phyloP scores from a whole-genome alignment of 2,888 invertebrate species.

The Chrysomela aeneicollis region DNA sequence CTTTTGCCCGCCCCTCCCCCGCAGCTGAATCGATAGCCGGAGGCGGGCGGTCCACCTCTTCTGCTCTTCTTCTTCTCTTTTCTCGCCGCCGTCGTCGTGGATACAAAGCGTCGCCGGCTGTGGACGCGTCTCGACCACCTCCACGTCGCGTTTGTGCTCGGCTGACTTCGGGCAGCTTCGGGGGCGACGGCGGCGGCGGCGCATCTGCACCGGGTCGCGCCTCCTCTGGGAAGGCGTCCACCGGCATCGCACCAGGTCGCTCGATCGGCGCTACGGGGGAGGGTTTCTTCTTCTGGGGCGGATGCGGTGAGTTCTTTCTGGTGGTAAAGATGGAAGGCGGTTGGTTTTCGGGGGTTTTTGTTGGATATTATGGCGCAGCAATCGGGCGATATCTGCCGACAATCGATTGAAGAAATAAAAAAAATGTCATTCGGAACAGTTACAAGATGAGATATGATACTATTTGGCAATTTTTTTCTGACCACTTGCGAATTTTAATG shows the following conservation, averaged over 20 bases:
- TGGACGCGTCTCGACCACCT: slow-evolving; percentile 62
- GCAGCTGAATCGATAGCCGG: slow-evolving; percentile 52
- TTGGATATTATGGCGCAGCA: no score
- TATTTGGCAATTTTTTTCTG: no score
- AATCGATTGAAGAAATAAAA: no score
- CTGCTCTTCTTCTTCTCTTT: slow-evolving; percentile 60
- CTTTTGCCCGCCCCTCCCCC: slow-evolving; percentile 41
- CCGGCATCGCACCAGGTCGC: slow-evolving; percentile 30
- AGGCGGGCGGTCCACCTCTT: slow-evolving; percentile 51
- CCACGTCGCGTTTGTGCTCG: slow-evolving; percentile 55
- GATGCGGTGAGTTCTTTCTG: slow-evolving; percentile 24
- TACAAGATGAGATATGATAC: no score
- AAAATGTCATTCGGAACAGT: no score
- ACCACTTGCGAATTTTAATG: no score
- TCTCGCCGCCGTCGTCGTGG: slow-evolving; percentile 47
- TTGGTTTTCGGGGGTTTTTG: no score
- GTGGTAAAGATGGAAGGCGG: no score
- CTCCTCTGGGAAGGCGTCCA: slow-evolving; percentile 32
- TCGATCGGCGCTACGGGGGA: slow-evolving; percentile 12
- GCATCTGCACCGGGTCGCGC: slow-evolving; percentile 28
- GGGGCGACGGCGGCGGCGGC: slow-evolving; percentile 7
- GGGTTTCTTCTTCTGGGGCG: slow-evolving; percentile 11
- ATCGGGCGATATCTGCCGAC: no score
- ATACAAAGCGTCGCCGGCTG: slow-evolving; percentile 66
- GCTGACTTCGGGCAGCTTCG: slow-evolving; percentile 44